Conservation (phyloP, 2,797 vertebrate species). For the Loris lydekkerianus region DNA sequence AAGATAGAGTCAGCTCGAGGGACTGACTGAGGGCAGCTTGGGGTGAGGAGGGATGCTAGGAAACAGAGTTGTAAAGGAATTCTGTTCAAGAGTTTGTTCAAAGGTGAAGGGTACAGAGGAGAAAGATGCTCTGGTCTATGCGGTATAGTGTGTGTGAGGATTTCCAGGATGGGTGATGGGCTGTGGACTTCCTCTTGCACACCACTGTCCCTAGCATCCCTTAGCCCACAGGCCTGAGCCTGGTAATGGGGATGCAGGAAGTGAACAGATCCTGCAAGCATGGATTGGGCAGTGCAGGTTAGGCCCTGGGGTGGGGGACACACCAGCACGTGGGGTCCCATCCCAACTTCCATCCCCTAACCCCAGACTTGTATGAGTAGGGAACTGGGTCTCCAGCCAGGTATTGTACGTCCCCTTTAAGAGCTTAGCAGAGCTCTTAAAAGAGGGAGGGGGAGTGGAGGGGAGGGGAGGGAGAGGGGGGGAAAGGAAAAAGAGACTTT, state of each 20-base stretch:
- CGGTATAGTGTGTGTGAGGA: neutral
- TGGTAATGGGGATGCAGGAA: constrained; percentile 18
- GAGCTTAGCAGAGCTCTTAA: constrained; percentile 79
- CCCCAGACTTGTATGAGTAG: constrained; percentile 56
- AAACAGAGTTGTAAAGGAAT: constrained; percentile 49
- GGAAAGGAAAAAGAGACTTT: constrained; percentile 82
- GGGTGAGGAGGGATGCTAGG: neutral
- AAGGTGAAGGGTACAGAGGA: neutral
- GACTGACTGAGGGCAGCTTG: constrained; percentile 6
- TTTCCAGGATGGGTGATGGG: neutral
- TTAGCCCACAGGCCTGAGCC: neutral
- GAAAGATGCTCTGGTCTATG: neutral
- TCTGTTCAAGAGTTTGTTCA: constrained; percentile 61
- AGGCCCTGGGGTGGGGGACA: neutral
- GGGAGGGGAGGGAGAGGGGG: constrained; percentile 78
- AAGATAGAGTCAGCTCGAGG: constrained; percentile 34
- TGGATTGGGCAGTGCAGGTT: neutral
- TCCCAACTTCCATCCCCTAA: neutral
- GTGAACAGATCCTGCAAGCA: neutral
- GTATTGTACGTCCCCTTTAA: constrained; percentile 85
- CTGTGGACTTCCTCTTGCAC: neutral
- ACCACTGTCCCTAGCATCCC: constrained; percentile 52
- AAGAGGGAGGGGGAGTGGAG: constrained; percentile 79
- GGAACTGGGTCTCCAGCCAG: constrained; percentile 77
- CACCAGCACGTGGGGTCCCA: neutral